Percentiles rank a stretch among this genome's conserved stretches.
Conservation (phyloP, 2,113 vertebrate species). For the Xiphias gladius region DNA sequence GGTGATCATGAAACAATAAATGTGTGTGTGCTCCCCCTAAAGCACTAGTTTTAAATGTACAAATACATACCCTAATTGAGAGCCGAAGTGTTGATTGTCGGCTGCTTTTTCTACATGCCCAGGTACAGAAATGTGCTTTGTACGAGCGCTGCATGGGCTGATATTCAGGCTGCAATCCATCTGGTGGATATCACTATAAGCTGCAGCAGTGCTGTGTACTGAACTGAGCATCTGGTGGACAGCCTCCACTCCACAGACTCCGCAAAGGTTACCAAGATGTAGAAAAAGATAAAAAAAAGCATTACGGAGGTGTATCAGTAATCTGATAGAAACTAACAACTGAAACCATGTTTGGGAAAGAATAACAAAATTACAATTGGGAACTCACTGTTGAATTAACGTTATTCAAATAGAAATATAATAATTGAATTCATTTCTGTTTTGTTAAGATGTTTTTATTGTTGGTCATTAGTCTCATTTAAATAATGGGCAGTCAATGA, state of each 20-base stretch:
- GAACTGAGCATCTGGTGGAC: constrained; percentile 45
- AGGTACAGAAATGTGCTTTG: not conserved
- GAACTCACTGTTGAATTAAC: not conserved
- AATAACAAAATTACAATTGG: not conserved
- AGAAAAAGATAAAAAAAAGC: not conserved
- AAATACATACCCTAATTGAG: not conserved
- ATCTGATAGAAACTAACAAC: not conserved
- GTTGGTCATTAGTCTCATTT: constrained; percentile 21
- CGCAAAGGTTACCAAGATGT: constrained; percentile 8
- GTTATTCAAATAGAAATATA: not conserved
- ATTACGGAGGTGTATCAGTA: not conserved
- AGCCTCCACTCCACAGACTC: constrained; percentile 25
- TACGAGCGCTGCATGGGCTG: constrained; percentile 14
- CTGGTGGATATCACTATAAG: constrained; percentile 47
- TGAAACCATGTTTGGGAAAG: not conserved
- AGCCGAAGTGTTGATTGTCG: not conserved
- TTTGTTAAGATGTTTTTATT: constrained; percentile 1
- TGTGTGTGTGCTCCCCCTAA: not conserved
- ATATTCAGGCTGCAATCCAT: constrained; percentile 41
- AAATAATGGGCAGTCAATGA: constrained; percentile 43
- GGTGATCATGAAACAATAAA: constrained; percentile 31
- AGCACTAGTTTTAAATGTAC: not conserved
- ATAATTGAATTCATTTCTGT: not conserved
- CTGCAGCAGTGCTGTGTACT: constrained; percentile 30
- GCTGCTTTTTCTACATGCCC: constrained; percentile 4